Evolutionary conservation across 1,140 invertebrate species (phyloP).

Genomic region (Fopius arisanus): DNA sequence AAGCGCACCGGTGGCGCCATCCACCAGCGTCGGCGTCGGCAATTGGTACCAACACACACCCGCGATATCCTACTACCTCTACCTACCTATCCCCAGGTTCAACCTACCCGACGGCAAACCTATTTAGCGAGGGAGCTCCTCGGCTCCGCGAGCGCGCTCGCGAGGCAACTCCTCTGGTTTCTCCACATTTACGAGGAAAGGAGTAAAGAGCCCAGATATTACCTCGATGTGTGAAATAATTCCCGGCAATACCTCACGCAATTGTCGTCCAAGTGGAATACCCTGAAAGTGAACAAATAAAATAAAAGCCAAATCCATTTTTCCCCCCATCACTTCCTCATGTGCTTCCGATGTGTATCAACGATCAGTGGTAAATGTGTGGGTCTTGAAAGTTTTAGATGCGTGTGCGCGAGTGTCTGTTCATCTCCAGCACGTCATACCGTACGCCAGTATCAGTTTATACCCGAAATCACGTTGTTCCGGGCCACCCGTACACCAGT

Average conservation of each 20-base stretch:
- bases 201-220: not conserved
- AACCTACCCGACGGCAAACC: conserved; percentile 39
- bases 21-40: conserved; percentile 26
- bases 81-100: conserved; percentile 38
- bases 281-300: not conserved
- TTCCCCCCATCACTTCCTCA: too few relatives aligned
- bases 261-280: not conserved
- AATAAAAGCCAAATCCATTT: not conserved
- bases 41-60: conserved; percentile 24
- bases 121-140: conserved; percentile 40
- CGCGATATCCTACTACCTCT: conserved; percentile 33
- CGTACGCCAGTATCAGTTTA: not conserved
- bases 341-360: not conserved
- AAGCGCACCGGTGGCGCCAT: conserved; percentile 34
- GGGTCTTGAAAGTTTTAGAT: not conserved
- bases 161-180: conserved; percentile 31
- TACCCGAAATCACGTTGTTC: conserved; percentile 5
- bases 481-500: not conserved
- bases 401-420: conserved; percentile 1
- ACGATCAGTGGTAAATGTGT: not conserved
- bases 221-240: not conserved
- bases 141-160: conserved; percentile 36
- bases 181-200: not conserved
- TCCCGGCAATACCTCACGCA: not conserved
- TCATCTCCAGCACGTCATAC: conserved; percentile 2